Evolutionary conservation across 2,797 vertebrate genomes (phyloP), one percentile per base, ranked within the genome.

Genomic region (Clamator glandarius): DNA sequence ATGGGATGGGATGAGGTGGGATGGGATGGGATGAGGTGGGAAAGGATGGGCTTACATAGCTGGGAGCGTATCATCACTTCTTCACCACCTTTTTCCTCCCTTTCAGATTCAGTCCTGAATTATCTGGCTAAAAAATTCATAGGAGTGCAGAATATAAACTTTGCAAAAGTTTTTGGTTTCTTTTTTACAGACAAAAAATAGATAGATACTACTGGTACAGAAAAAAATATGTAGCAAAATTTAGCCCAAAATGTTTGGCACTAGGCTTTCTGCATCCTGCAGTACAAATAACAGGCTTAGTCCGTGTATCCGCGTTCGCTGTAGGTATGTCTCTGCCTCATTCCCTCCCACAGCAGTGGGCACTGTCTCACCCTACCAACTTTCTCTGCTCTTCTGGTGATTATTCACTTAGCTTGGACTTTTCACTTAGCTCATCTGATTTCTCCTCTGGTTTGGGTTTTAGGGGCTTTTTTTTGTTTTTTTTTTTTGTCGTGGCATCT

Each of bases 271-370:
- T 48, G 78, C 24, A n/a, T 16, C 25, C 35, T 35, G 2, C 55
- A 55, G 33, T 48, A 24, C 20, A 58, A 67, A 18, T 42, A 88
- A 42, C 29, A 48, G 35, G 13, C 50, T 73, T 66, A 62, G 26
- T 36, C 52, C 20, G 11, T 14, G 25, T 23, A 89, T 24, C 59
- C 2, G 2, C 28, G 44, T 73, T 31, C n/a, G 21, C 61, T 31
- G 44, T 25, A 50, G 42, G 5, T 29, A 3, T 35, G 23, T 24
- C 12, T 66, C 31, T 42, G 0, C 25, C 18, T 26, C 0, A 0
- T 42, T 79, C 36, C 73, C 19, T 57, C 51, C 63, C 55, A 54
- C 55, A 55, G 54, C 33, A 62, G 15, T 33, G 21, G 67, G 18
- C 55, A 74, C 15, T 18, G 10, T 36, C 51, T 90, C 61, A 41